phyloP scores from a whole-genome alignment of 2,113 vertebrate genomes.

The Elephas maximus region DNA sequence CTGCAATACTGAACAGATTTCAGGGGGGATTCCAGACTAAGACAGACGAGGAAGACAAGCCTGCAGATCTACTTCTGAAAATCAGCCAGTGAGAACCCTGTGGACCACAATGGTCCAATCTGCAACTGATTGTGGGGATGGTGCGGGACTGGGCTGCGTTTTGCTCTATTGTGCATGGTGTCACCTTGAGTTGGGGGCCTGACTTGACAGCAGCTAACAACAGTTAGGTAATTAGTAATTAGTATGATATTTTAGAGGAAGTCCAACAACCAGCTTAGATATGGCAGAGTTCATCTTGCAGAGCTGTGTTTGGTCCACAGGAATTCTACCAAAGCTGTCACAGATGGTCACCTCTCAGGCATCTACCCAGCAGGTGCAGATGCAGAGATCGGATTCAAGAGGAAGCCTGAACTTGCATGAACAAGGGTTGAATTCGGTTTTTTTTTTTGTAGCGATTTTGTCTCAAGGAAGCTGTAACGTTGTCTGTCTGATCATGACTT shows the following conservation, averaged over 20 bases:
- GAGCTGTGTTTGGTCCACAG: not conserved
- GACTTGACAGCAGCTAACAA: not conserved
- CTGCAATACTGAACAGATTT: not conserved
- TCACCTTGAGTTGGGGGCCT: not conserved
- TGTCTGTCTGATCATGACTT: not conserved
- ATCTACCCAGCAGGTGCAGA: not conserved
- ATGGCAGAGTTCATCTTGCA: not conserved
- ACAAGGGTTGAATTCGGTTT: not conserved
- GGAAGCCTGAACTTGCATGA: constrained; percentile 11
- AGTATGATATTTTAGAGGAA: not conserved
- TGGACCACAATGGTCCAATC: no score
- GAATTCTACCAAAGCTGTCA: not conserved
- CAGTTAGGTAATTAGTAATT: not conserved
- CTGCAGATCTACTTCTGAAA: not conserved
- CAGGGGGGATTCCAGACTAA: not conserved
- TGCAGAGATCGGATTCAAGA: not conserved
- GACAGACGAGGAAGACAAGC: not conserved
- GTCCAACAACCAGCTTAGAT: not conserved
- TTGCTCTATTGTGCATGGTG: not conserved
- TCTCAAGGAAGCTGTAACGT: not conserved
- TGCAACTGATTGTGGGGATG: no score
- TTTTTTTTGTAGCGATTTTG: not conserved
- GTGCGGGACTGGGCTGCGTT: not conserved
- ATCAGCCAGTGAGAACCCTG: not conserved
- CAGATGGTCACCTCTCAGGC: not conserved